phyloP scores from a whole-genome alignment of 2,888 invertebrate species.

The Ganaspis brasiliensis region DNA sequence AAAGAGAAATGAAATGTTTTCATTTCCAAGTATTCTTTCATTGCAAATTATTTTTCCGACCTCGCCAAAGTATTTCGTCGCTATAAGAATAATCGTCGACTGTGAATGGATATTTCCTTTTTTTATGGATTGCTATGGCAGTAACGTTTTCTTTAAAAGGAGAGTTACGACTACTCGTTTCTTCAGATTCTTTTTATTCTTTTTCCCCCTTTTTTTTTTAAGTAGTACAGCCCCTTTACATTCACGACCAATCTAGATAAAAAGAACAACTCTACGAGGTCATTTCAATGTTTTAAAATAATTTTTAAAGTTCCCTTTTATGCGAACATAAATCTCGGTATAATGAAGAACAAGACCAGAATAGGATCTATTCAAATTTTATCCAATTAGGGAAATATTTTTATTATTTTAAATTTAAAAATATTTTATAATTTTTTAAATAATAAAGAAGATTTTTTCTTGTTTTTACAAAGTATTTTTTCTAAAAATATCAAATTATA shows the following conservation, averaged over 20 bases:
- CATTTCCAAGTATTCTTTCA: conserved; percentile 5
- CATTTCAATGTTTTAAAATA: conserved; percentile 33
- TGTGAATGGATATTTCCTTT: conserved; percentile 20
- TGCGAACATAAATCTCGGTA: conserved; percentile 9
- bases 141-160: conserved; percentile 23
- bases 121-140: conserved; percentile 11
- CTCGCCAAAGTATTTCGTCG: conserved; percentile 2
- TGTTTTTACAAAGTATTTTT: too few species aligned
- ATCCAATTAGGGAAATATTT: neutral
- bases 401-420: too few species aligned
- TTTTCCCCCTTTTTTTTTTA: neutral
- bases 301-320: neutral
- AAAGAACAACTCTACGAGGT: conserved; percentile 22
- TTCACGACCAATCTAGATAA: conserved; percentile 35
- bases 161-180: conserved; percentile 1
- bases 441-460: too few species aligned
- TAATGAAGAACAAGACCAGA: neutral
- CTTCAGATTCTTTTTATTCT: conserved; percentile 8
- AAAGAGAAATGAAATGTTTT: conserved; percentile 24
- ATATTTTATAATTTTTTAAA: too few species aligned
- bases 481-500: too few species aligned
- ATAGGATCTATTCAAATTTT: neutral
- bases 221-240: neutral
- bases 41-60: conserved; percentile 9
- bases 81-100: conserved; percentile 7